These are phyloP conservation scores for Panopea generosa DNA, from an alignment of 2,888 invertebrate genomes.

Conservation along the genomic window DNA sequence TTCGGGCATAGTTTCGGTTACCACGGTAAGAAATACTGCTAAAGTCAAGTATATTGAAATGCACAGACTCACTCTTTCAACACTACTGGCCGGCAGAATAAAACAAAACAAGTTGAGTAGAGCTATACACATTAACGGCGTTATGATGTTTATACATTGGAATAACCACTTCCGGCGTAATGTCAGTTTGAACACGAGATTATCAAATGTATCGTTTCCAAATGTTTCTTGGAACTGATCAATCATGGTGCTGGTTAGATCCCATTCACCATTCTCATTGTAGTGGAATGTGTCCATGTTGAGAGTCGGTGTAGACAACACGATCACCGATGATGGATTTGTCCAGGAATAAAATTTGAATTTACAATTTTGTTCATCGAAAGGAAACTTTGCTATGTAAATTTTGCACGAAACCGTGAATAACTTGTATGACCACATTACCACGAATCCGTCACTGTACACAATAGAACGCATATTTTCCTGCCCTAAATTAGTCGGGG, in stretches of 20 bases:
- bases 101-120: conserved; percentile 46
- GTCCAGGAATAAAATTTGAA: conserved; percentile 63
- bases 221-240: conserved; percentile 9
- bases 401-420: conserved; percentile 49
- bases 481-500: conserved; percentile 54
- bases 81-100: conserved; percentile 44
- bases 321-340: conserved; percentile 33
- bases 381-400: conserved; percentile 56
- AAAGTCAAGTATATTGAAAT: conserved; percentile 64
- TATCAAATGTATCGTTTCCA: conserved; percentile 25
- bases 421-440: conserved; percentile 56
- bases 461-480: conserved; percentile 40
- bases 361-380: conserved; percentile 61
- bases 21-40: conserved; percentile 64
- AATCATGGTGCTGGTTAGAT: neutral
- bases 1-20: conserved; percentile 63
- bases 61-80: conserved; percentile 49
- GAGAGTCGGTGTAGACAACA: conserved; percentile 9
- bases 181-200: conserved; percentile 13
- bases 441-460: conserved; percentile 43
- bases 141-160: conserved; percentile 40
- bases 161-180: conserved; percentile 44
- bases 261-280: conserved; percentile 48
- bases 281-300: conserved; percentile 14
- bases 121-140: conserved; percentile 47